Evolutionary conservation across 2,797 vertebrate genomes (phyloP).

Genomic region (Graptemys geographica): DNA sequence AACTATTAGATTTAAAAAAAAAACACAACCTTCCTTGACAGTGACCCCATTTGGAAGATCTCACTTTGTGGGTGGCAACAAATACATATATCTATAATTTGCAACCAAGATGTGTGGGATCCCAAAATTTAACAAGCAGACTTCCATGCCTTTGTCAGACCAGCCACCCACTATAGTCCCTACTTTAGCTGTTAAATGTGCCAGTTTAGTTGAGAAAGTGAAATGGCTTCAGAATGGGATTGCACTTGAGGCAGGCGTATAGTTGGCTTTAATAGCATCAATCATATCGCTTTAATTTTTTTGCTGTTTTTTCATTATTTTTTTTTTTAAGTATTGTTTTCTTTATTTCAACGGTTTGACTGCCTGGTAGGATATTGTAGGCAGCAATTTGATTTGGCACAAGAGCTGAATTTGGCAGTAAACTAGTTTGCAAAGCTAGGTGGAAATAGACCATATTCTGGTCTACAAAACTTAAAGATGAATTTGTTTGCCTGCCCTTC

Average conservation of each 20-base stretch:
- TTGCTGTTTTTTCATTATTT: background rate
- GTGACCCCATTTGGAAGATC: background rate
- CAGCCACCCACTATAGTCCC: background rate
- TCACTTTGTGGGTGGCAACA: background rate
- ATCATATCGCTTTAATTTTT: background rate
- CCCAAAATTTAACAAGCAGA: accelerated
- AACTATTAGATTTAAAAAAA: background rate
- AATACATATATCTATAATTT: background rate
- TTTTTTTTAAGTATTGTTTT: background rate
- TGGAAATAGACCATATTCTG: background rate
- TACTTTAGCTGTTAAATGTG: accelerated
- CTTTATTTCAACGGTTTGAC: background rate
- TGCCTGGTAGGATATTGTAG: accelerated
- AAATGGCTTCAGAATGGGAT: background rate
- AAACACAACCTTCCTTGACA: background rate
- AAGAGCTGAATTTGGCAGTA: background rate
- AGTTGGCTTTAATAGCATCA: background rate
- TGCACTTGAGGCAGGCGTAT: background rate
- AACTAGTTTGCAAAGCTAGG: background rate
- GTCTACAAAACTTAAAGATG: slow-evolving; percentile 43
- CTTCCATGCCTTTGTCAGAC: accelerated
- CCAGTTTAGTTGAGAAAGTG: background rate
- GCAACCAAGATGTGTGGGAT: accelerated
- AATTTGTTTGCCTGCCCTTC: slow-evolving; percentile 69
- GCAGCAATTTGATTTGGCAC: background rate